phyloP scores from a whole-genome alignment of 2,113 vertebrate species.

The Periophthalmus modestus region DNA sequence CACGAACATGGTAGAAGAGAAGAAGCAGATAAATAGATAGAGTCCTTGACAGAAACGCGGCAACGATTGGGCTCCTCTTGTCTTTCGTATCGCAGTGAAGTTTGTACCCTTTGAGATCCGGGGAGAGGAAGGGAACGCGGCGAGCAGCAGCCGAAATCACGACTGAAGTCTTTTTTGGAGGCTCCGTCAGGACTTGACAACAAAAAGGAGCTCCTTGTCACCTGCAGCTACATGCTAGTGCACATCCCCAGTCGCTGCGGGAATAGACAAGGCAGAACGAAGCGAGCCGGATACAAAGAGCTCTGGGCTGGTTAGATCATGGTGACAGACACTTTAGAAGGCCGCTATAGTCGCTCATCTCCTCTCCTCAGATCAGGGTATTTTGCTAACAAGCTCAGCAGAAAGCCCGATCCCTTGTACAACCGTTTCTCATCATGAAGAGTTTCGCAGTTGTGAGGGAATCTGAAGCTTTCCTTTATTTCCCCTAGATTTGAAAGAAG shows the following conservation, averaged over 20 bases:
- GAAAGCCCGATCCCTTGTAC: conserved; percentile 44
- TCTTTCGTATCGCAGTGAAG: conserved; percentile 45
- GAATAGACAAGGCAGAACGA: conserved; percentile 32
- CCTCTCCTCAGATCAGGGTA: conserved; percentile 67
- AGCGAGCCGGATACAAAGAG: conserved; percentile 66
- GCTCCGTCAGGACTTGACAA: conserved; percentile 72
- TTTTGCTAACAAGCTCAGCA: conserved; percentile 76
- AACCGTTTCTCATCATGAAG: conserved; percentile 62
- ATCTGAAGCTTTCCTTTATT: conserved; percentile 54
- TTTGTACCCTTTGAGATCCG: conserved; percentile 63
- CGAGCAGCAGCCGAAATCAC: conserved; percentile 22
- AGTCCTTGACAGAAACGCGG: conserved; percentile 32
- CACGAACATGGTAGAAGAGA: conserved; percentile 52
- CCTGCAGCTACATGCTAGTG: conserved; percentile 69
- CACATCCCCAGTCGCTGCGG: conserved; percentile 57
- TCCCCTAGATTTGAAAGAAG: conserved; percentile 54
- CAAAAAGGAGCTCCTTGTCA: conserved; percentile 70
- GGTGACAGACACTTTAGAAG: conserved; percentile 76
- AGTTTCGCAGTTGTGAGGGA: conserved; percentile 60
- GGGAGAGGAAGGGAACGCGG: conserved; percentile 43
- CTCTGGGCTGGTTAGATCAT: conserved; percentile 65
- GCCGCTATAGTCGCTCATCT: conserved; percentile 70
- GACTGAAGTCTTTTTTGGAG: conserved; percentile 58
- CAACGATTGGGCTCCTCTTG: conserved; percentile 52
- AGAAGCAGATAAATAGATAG: conserved; percentile 16